Base-by-base conservation (phyloP, 2,888 invertebrate genomes). In the Pomacea canaliculata region DNA sequence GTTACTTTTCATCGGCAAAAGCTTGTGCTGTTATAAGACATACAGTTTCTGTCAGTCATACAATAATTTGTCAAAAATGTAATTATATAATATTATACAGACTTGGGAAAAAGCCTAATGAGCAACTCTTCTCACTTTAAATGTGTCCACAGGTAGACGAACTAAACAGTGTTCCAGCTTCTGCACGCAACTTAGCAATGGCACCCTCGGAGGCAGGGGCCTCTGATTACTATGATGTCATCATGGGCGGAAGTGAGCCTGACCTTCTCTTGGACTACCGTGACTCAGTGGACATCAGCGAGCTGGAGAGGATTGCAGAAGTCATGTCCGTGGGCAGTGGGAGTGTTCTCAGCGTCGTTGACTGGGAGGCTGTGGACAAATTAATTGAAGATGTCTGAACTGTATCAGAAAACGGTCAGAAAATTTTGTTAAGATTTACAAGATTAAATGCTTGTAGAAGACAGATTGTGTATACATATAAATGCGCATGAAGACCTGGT, bases 321-420 rank as follows among this genome's bases (percentile, higher is more conserved):
- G 84, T 77, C 9, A 86, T 82, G 13, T 88, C 88, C 9, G 83
- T 88, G 51, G 83, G 84, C 65, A 84, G 86, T 73, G 88, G 86
- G 73, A 88, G 88, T 80, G 84, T 89, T 37, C 84, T 86, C 80
- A 88, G 87, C 78, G 86, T 84, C 68, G 89, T 90, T 73, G 90
- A 90, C 83, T 90, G 90, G 90, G 89, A 89, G 78, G 86, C 86
- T 60, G 86, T 90, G 8, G 87, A 90, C 65, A 82, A 87, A 72
- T 80, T 89, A 7, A 87, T 89, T 69, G 86, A 84, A 18, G 87
- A 88, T 76, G 85, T 79, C 8, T 80, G 71, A 69, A 7, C 59
- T 8, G 19, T 27, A 56, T 56, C 51, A 16, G 37, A 37, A 56
- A 56, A 56, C 16, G 4, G 16, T 13, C 51, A 56, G 51, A 56